phyloP scores from a whole-genome alignment of 1,140 invertebrate species.

The Drosophila insularis region DNA sequence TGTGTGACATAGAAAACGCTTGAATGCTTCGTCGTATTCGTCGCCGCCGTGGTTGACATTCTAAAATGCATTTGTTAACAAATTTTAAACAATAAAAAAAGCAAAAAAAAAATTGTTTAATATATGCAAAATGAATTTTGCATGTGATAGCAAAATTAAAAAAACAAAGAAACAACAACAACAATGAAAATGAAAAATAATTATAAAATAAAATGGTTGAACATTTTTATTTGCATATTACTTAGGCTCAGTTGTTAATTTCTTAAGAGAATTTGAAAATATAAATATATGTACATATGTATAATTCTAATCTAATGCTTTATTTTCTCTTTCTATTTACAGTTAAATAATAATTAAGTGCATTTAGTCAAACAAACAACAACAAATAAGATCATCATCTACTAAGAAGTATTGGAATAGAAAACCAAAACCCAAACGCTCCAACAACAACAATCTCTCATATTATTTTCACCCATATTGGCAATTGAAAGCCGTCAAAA shows the following conservation, averaged over 20 bases:
- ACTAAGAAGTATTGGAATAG: not conserved
- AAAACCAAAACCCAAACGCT: not conserved
- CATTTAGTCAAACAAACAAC: constrained; percentile 29
- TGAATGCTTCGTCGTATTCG: constrained; percentile 25
- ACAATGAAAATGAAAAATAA: too few relatives aligned
- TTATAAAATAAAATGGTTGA: not conserved
- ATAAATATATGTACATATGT: too few relatives aligned
- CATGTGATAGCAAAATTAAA: not conserved
- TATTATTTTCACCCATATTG: constrained; percentile 19
- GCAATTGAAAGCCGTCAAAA: constrained; percentile 66
- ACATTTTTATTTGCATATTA: not conserved
- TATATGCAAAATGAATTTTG: constrained; percentile 7
- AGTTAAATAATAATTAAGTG: constrained; percentile 59
- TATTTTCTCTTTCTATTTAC: constrained; percentile 30
- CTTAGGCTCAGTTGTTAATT: not conserved
- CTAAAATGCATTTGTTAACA: constrained; percentile 79
- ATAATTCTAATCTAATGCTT: constrained; percentile 21
- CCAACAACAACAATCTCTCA: constrained; percentile 14
- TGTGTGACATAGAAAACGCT: constrained; percentile 68
- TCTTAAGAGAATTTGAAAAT: too few relatives aligned
- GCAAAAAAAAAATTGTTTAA: constrained; percentile 15
- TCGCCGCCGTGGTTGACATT: constrained; percentile 76
- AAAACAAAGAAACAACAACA: not conserved
- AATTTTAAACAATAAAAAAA: constrained; percentile 64
- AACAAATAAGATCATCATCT: constrained; percentile 1